phyloP scores from a whole-genome alignment of 2,797 vertebrate genomes.

The Pangasius macronema region DNA sequence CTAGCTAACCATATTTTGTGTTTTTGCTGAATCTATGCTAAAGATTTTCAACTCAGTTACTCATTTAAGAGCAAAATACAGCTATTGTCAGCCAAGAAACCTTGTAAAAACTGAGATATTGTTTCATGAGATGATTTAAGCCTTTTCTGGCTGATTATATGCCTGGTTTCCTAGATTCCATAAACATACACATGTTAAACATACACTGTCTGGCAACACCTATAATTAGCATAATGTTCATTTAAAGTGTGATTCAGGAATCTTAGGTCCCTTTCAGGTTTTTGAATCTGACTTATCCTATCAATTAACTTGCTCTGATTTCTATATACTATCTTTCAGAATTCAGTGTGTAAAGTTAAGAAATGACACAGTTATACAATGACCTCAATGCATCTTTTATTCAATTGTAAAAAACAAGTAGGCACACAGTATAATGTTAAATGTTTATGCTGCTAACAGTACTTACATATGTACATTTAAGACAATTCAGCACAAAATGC shows the following conservation, averaged over 20 bases:
- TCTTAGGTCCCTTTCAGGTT: neutral
- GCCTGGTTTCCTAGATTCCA: neutral
- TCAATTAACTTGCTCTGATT: neutral
- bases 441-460: constrained; percentile 58
- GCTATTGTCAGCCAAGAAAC: neutral
- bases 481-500: constrained; percentile 45
- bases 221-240: neutral
- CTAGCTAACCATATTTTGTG: neutral
- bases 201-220: neutral
- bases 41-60: neutral
- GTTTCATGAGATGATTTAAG: neutral
- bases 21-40: neutral
- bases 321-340: neutral
- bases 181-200: neutral
- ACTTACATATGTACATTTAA: constrained; percentile 65
- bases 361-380: constrained; percentile 21
- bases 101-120: neutral
- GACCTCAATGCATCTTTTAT: neutral
- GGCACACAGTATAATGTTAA: constrained; percentile 59
- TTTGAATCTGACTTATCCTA: neutral
- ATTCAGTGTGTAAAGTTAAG: neutral
- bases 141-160: neutral
- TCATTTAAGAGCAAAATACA: neutral
- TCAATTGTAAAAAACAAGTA: constrained; percentile 55
- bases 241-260: neutral